These are phyloP conservation scores for Polymixis lichenea DNA, from an alignment of 2,888 invertebrate genomes.

Conservation along the genomic window DNA sequence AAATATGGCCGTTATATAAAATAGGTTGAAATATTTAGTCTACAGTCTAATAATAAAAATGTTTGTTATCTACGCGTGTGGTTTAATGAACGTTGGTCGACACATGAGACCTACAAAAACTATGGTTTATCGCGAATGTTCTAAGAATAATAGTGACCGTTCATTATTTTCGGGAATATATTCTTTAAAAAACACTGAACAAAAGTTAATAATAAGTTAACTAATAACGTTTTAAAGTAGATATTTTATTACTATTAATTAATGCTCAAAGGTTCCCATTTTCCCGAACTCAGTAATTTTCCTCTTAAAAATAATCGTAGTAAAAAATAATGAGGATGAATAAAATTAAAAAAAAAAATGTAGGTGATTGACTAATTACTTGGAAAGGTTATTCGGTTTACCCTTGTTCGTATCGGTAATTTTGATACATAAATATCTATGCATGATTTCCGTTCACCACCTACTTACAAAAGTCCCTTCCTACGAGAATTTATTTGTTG, in stretches of 20 bases:
- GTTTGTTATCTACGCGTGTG: constrained; percentile 41
- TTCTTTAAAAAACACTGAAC: neutral
- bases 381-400: constrained; percentile 5
- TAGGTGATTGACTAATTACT: neutral
- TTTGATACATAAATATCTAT: constrained; percentile 1
- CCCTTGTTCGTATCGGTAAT: neutral
- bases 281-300: neutral
- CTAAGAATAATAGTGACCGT: neutral
- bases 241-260: neutral
- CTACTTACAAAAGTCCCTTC: constrained; percentile 19
- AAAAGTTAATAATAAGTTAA: too few species aligned
- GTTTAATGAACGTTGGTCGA: constrained; percentile 1
- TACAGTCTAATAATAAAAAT: constrained; percentile 12
- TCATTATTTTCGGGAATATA: neutral
- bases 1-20: neutral
- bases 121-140: constrained; percentile 10
- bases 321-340: neutral
- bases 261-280: neutral
- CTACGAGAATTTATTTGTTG: constrained; percentile 39
- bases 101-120: neutral
- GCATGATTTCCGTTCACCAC: constrained; percentile 28
- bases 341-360: too few species aligned
- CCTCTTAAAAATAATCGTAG: neutral
- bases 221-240: neutral
- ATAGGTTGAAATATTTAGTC: constrained; percentile 3